Percentiles rank a stretch among this genome's conserved stretches.
Evolutionary conservation across 2,888 invertebrate genomes (phyloP).

Genomic region (Andrena bicolor): DNA sequence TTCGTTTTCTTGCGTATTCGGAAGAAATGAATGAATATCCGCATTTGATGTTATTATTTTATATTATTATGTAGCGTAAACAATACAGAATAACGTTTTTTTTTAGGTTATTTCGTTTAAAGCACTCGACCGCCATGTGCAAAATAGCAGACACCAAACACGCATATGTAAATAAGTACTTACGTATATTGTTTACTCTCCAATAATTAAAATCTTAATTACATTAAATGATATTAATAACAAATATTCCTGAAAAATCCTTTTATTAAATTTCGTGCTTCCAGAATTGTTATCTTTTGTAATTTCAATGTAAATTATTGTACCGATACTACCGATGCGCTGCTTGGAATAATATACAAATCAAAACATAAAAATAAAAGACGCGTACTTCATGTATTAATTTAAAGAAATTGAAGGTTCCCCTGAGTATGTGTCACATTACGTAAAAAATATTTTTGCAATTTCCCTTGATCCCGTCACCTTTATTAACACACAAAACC

Average conservation of each 20-base stretch:
- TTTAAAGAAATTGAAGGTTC: constrained; percentile 54
- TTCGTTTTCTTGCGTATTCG: not conserved
- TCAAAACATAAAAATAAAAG: constrained; percentile 60
- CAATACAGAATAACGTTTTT: not conserved
- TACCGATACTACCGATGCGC: not conserved
- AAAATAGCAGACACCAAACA: not conserved
- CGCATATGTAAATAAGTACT: not conserved
- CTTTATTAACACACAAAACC: constrained; percentile 1
- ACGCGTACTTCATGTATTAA: constrained; percentile 40
- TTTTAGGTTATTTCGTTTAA: not conserved
- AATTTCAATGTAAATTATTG: not conserved
- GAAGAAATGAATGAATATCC: not conserved
- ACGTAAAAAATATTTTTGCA: not conserved
- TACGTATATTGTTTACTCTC: not conserved
- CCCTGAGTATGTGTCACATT: constrained; percentile 54
- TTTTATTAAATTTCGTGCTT: not conserved
- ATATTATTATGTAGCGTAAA: not conserved
- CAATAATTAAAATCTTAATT: not conserved
- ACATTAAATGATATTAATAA: not conserved
- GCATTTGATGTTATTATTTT: constrained; percentile 4
- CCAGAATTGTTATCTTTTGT: not conserved
- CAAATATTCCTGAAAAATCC: not conserved
- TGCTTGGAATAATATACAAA: not conserved
- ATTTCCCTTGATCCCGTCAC: not conserved
- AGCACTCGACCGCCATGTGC: not conserved